Percentiles rank a stretch among this genome's conserved stretches.
Evolutionary conservation across 2,113 vertebrate genomes (phyloP).

Genomic region (Trichechus manatus): DNA sequence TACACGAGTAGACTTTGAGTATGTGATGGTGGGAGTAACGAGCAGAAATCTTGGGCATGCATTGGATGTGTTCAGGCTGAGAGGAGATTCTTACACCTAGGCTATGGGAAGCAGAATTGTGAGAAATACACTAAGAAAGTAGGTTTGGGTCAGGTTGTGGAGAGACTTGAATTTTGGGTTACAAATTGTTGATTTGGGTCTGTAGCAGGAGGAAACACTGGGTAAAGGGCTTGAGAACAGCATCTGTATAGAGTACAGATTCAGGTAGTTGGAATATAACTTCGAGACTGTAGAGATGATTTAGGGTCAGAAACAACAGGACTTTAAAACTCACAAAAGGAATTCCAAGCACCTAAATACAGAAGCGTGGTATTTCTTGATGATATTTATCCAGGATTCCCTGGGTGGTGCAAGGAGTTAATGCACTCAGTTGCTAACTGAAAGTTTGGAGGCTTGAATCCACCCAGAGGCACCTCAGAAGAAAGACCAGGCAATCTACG

Average conservation of each 20-base stretch:
- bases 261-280: neutral
- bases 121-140: neutral
- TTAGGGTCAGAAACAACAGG: neutral
- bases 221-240: neutral
- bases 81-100: neutral
- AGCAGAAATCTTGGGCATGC: neutral
- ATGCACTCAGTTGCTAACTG: neutral
- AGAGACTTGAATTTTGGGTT: neutral
- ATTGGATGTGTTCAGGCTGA: fast-evolving
- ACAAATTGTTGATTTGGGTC: neutral
- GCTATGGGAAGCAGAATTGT: neutral
- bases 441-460: neutral
- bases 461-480: neutral
- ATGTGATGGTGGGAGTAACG: fast-evolving
- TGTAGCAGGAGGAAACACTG: neutral
- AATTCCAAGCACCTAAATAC: neutral
- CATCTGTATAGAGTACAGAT: neutral
- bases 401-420: neutral
- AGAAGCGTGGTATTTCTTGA: neutral
- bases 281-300: neutral
- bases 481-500: neutral
- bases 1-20: neutral
- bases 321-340: neutral
- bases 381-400: neutral
- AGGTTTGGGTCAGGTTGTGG: neutral